A percentile compares a stretch with the other conserved stretches of the same genome.
phyloP scores from a whole-genome alignment of 2,888 invertebrate species.

The Eupithecia insigniata region DNA sequence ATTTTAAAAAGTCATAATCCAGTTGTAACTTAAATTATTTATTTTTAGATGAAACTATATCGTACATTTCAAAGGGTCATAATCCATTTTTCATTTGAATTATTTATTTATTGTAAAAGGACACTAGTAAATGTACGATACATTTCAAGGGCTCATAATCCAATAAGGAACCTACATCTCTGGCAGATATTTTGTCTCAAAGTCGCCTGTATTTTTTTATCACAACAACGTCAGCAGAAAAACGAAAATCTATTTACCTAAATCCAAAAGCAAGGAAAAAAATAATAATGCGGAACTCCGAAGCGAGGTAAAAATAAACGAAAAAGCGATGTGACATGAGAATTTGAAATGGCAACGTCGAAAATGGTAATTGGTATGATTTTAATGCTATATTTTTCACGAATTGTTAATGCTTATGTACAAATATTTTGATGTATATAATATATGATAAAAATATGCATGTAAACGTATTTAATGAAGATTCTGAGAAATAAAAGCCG shows the following conservation, averaged over 20 bases:
- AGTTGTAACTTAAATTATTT: no score
- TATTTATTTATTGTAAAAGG: neutral
- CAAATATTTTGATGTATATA: neutral
- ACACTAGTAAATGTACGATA: neutral
- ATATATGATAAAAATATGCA: neutral
- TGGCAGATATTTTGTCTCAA: constrained; percentile 14
- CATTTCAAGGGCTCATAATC: neutral
- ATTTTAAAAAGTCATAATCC: no score
- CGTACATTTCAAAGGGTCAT: no score
- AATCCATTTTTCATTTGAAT: no score
- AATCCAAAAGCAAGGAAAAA: constrained; percentile 64
- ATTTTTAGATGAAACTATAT: no score
- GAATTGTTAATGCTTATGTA: neutral
- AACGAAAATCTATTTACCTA: constrained; percentile 67
- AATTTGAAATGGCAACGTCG: constrained; percentile 19
- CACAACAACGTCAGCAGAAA: constrained; percentile 71
- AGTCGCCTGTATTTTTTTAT: constrained; percentile 37
- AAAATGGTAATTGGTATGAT: constrained; percentile 6
- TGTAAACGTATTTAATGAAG: neutral
- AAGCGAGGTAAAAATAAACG: constrained; percentile 62
- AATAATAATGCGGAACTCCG: constrained; percentile 56
- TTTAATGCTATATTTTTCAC: constrained; percentile 4
- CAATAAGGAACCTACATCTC: constrained; percentile 11
- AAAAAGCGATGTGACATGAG: constrained; percentile 56
- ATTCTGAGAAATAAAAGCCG: neutral